Evolutionary conservation across 2,888 invertebrate genomes (phyloP).

Genomic region (Agrochola lychnidis): DNA sequence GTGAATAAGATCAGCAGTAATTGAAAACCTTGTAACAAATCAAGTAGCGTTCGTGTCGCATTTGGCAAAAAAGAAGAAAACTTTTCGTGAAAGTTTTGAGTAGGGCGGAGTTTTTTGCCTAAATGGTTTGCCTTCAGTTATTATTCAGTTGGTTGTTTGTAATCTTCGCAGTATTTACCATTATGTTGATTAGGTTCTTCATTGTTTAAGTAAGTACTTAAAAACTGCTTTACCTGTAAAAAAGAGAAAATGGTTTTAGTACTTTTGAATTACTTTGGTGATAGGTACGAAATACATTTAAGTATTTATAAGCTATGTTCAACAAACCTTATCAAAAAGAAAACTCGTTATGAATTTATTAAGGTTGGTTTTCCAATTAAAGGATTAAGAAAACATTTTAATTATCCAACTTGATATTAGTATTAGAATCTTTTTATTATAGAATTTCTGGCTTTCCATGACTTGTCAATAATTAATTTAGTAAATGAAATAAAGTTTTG

Average conservation of each 20-base stretch:
- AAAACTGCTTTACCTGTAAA: constrained; percentile 59
- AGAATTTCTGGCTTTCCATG: background rate
- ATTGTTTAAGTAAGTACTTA: constrained; percentile 14
- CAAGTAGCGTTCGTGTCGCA: constrained; percentile 17
- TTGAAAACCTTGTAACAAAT: constrained; percentile 15
- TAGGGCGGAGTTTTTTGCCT: constrained; percentile 6
- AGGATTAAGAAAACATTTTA: background rate
- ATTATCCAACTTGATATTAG: background rate
- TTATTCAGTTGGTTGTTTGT: constrained; percentile 37
- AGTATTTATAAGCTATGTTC: background rate
- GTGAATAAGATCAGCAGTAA: constrained; percentile 8
- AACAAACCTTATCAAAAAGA: background rate
- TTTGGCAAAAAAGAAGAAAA: constrained; percentile 25
- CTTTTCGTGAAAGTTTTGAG: constrained; percentile 22
- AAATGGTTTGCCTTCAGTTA: constrained; percentile 33
- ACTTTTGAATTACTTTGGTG: no score
- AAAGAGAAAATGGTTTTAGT: constrained; percentile 30
- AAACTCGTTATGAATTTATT: constrained; percentile 5
- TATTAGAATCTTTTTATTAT: background rate
- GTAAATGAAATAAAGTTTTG: background rate
- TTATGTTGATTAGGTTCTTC: constrained; percentile 29
- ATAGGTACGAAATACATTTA: no score
- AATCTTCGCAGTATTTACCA: constrained; percentile 48
- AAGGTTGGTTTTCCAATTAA: background rate
- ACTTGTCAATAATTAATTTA: background rate